Conservation (phyloP, 2,797 vertebrate species). For the Tokudaia muenninki region DNA sequence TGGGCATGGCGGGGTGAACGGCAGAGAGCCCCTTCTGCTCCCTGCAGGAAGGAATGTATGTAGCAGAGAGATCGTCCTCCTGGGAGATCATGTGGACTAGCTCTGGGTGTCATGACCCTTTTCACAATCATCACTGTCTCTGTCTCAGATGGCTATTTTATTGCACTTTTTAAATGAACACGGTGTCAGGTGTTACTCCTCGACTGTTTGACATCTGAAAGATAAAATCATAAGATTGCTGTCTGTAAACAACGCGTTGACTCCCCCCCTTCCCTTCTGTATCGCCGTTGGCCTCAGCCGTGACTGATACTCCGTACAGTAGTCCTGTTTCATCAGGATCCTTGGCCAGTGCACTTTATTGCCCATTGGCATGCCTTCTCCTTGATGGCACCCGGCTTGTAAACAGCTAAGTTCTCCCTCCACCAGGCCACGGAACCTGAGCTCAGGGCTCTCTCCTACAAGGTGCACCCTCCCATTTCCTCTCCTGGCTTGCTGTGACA, state of each 20-base stretch:
- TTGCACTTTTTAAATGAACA: constrained; percentile 64
- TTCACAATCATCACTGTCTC: not conserved
- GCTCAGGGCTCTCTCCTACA: not conserved
- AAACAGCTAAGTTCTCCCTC: not conserved
- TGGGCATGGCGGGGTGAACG: fast-evolving
- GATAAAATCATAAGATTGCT: not conserved
- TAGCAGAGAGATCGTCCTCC: not conserved
- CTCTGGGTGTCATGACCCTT: not conserved
- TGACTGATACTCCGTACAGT: not conserved
- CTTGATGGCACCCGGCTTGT: fast-evolving
- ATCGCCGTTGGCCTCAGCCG: fast-evolving
- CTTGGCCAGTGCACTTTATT: not conserved
- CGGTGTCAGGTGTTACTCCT: not conserved
- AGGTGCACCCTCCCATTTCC: not conserved
- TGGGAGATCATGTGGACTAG: fast-evolving
- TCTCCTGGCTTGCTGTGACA: fast-evolving
- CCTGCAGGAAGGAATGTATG: not conserved
- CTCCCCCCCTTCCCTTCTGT: not conserved
- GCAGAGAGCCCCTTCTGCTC: fast-evolving
- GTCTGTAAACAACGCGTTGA: constrained; percentile 7
- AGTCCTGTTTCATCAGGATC: not conserved
- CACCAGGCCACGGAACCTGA: fast-evolving
- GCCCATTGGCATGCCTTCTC: not conserved
- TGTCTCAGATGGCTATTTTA: constrained; percentile 6
- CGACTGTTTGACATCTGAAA: constrained; percentile 44